Base-by-base conservation (phyloP, 2,888 invertebrate species). In the Andrena bucephala region DNA sequence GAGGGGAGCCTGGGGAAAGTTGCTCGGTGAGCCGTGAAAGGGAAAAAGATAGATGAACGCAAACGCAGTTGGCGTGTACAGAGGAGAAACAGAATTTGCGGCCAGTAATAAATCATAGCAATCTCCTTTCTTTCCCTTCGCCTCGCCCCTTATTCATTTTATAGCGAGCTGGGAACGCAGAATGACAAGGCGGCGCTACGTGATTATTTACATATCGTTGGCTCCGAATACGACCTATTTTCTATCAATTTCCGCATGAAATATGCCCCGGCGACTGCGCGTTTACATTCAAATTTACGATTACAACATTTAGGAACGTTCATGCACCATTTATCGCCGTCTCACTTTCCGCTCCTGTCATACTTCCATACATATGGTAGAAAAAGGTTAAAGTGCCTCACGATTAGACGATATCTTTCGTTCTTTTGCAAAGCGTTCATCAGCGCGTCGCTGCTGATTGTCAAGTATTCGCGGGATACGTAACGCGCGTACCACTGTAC, bases 41-140 rank as follows among this genome's bases (percentile, higher is more conserved):
- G 92, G 92, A 94, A 94, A 94, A 94, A 94, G 94, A 94, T 94
- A 93, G 93, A 94, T 93, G 93, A 92, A 93, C 92, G 91, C 91
- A 92, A 93, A 92, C 92, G 93, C 91, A 93, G 93, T 93, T 93
- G 93, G 92, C 90, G 92, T 89, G 91, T 88, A 89, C 91, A 80
- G 85, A 89, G 90, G 91, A 93, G 93, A 93, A 93, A 93, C 92
- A 93, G 92, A 94, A 94, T 94, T 93, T 93, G 93, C 93, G 91
- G 90, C 91, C 90, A 90, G 92, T 91, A 92, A 94, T 94, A 94
- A 94, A 94, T 94, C 94, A 94, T 94, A 93, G 89, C 85, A 88
- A 90, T 87, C 90, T 91, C 89, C 91, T 89, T 91, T 89, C 89
- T 77, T 77, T 70, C 83, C 36, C 81, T 82, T 63, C 82, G 69